Evolutionary conservation across 1,140 invertebrate species (phyloP).

Genomic region (Drosophila parvula): DNA sequence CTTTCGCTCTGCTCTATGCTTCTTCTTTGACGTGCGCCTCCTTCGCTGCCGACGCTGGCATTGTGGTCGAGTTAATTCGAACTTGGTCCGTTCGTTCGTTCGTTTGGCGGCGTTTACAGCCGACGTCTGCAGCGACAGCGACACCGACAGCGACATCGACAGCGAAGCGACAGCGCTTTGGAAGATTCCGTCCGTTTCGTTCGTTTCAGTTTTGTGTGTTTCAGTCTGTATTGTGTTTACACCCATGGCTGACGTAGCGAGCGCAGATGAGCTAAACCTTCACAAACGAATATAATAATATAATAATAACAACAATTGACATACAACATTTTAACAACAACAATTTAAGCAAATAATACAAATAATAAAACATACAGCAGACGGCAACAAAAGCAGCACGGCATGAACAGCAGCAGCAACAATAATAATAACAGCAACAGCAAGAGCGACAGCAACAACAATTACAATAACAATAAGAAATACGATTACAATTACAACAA

Average conservation of each 20-base stretch:
- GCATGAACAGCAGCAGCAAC: constrained; percentile 28
- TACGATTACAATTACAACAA: constrained; percentile 19
- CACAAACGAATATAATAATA: constrained; percentile 59
- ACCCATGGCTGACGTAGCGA: constrained; percentile 83
- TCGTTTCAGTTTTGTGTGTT: constrained; percentile 52
- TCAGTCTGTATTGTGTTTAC: constrained; percentile 84
- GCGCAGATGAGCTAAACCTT: constrained; percentile 60
- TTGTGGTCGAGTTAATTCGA: constrained; percentile 76
- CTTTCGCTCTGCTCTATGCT: constrained; percentile 8
- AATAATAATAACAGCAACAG: constrained; percentile 21
- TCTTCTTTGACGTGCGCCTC: neutral
- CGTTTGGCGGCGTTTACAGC: constrained; percentile 7
- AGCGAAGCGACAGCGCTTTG: constrained; percentile 35
- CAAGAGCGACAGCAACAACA: constrained; percentile 26
- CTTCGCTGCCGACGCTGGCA: constrained; percentile 39
- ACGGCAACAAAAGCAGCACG: constrained; percentile 5
- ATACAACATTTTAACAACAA: constrained; percentile 6
- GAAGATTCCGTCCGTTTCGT: constrained; percentile 59
- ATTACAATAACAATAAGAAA: constrained; percentile 25
- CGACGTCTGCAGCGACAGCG: constrained; percentile 18
- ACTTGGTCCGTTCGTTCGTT: constrained; percentile 49
- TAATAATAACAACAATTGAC: constrained; percentile 23
- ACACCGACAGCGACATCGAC: constrained; percentile 13
- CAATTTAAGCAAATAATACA: constrained; percentile 13
- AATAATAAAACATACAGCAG: constrained; percentile 6